phyloP scores from a whole-genome alignment of 2,888 invertebrate species.

The Opisthograptis luteolata region DNA sequence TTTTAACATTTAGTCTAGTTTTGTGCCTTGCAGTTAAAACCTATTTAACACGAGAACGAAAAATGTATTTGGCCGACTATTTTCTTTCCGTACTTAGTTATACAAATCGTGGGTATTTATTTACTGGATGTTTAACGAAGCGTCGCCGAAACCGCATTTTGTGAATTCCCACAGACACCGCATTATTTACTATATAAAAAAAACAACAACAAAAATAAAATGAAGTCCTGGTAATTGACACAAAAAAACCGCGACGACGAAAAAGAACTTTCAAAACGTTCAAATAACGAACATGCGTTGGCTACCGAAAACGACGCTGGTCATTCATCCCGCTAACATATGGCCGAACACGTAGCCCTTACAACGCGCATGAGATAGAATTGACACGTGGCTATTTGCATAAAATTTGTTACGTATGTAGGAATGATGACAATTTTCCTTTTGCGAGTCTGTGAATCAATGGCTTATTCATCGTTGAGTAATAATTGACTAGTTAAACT shows the following conservation, averaged over 20 bases:
- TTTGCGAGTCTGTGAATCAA: neutral
- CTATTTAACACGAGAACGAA: too few relatives aligned
- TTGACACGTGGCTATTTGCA: constrained; percentile 64
- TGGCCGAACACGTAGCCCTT: constrained; percentile 65
- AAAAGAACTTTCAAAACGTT: constrained; percentile 33
- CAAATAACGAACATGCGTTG: constrained; percentile 56
- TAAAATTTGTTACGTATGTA: constrained; percentile 30
- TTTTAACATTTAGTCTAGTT: too few relatives aligned
- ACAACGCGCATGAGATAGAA: constrained; percentile 52
- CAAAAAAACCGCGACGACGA: constrained; percentile 13
- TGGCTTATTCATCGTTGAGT: neutral
- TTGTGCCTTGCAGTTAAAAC: too few relatives aligned
- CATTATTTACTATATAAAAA: too few relatives aligned
- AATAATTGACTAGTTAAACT: neutral
- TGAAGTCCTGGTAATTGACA: neutral
- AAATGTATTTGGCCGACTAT: too few relatives aligned
- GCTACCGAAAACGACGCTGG: constrained; percentile 66
- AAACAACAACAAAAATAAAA: too few relatives aligned
- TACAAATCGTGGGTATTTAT: too few relatives aligned
- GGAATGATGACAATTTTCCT: constrained; percentile 1
- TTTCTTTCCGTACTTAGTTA: too few relatives aligned
- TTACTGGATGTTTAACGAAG: too few relatives aligned
- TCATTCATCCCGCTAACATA: constrained; percentile 78
- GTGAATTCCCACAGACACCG: too few relatives aligned
- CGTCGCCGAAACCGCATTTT: too few relatives aligned